A percentile compares a stretch with the other conserved stretches of the same genome.
Conservation (phyloP, 1,140 invertebrate species). For the Cyclargus thomasi region DNA sequence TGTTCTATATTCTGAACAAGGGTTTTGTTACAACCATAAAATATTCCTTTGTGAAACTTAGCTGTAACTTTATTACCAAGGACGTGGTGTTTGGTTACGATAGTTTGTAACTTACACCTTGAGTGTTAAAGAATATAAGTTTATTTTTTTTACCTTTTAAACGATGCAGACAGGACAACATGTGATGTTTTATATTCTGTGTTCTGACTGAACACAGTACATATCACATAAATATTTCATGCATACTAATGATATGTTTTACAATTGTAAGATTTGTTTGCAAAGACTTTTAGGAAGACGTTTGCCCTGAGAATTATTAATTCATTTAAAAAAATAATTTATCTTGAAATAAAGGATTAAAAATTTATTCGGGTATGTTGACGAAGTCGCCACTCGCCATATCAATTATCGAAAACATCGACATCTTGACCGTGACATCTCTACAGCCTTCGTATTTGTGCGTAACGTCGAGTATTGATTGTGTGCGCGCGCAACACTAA, state of each 20-base stretch:
- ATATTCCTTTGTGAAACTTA: slow-evolving; percentile 3
- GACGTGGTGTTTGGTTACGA: neutral
- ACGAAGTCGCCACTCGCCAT: neutral
- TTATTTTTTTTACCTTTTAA: too few species aligned
- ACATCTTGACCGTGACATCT: slow-evolving; percentile 51
- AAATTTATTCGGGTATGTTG: neutral
- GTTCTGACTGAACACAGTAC: too few species aligned
- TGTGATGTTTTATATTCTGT: too few species aligned
- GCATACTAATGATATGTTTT: too few species aligned
- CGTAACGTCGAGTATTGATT: slow-evolving; percentile 66
- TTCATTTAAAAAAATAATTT: too few species aligned
- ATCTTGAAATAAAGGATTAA: too few species aligned
- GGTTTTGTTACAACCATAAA: slow-evolving; percentile 1
- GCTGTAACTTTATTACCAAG: neutral
- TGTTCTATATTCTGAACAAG: neutral
- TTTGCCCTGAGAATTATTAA: too few species aligned
- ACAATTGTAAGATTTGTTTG: too few species aligned
- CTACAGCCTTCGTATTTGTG: slow-evolving; percentile 55
- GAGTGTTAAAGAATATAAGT: neutral
- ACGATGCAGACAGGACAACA: too few species aligned
- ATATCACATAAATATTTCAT: too few species aligned
- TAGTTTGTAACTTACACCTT: neutral
- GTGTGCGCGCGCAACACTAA: slow-evolving; percentile 60
- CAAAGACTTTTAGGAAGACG: too few species aligned
- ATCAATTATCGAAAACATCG: slow-evolving; percentile 30